A percentile compares a stretch with the other conserved stretches of the same genome.
Evolutionary conservation across 2,888 invertebrate species (phyloP).

Genomic region (Epinotia bilunana): DNA sequence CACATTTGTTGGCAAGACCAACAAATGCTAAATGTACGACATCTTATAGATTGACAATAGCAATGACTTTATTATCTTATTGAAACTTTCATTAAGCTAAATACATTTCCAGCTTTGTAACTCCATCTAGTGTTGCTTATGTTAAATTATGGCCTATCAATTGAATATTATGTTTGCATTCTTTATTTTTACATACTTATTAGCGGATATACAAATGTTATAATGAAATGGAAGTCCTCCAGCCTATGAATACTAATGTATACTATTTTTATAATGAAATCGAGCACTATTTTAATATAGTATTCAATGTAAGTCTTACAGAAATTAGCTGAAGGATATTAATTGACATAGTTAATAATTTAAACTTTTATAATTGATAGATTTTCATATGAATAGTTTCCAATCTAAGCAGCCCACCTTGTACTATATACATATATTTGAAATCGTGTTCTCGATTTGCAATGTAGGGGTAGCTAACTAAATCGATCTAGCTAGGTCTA

Average conservation of each 20-base stretch:
- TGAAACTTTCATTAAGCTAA: slow-evolving; percentile 32
- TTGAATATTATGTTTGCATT: neutral
- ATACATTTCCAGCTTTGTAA: slow-evolving; percentile 14
- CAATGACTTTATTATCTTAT: slow-evolving; percentile 28
- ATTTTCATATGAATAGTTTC: slow-evolving; percentile 8
- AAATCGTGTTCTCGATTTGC: too few species aligned
- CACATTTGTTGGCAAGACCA: slow-evolving; percentile 78
- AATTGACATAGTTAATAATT: neutral
- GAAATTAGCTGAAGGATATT: slow-evolving; percentile 16
- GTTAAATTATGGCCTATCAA: slow-evolving; percentile 32
- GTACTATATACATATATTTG: too few species aligned
- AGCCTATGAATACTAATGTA: neutral
- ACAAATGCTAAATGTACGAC: slow-evolving; percentile 66
- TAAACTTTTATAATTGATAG: slow-evolving; percentile 23
- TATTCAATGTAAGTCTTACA: slow-evolving; percentile 20
- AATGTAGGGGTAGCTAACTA: too few species aligned
- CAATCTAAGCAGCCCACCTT: neutral
- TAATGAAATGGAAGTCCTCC: neutral
- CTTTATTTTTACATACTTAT: slow-evolving; percentile 20
- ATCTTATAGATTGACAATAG: slow-evolving; percentile 39
- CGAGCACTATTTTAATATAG: slow-evolving; percentile 30
- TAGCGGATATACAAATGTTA: slow-evolving; percentile 35
- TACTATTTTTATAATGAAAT: slow-evolving; percentile 41
- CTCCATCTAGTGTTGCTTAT: slow-evolving; percentile 18
- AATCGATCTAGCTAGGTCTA: too few species aligned